Conservation (phyloP, 2,888 invertebrate genomes). For the Rosalia funebris region DNA sequence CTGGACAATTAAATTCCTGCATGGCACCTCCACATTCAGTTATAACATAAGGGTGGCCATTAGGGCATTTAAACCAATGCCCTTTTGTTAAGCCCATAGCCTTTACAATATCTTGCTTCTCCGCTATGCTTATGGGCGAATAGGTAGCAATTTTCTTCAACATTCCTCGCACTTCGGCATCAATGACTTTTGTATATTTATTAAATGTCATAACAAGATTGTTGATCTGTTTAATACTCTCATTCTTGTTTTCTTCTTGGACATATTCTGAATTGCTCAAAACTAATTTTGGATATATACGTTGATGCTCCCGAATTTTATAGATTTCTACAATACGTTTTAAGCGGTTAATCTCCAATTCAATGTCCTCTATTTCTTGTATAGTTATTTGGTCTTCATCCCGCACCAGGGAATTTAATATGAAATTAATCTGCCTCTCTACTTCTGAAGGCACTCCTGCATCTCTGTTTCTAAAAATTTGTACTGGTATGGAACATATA, state of each 20-base stretch:
- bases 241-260: no score
- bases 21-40: constrained; percentile 23
- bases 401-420: constrained; percentile 39
- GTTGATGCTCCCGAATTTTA: no score
- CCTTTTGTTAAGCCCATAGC: constrained; percentile 70
- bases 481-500: background rate
- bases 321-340: constrained; percentile 44
- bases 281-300: background rate
- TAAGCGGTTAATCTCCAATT: constrained; percentile 54
- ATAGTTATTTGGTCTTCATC: constrained; percentile 48
- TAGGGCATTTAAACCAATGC: constrained; percentile 68
- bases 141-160: background rate
- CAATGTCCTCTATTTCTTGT: constrained; percentile 56
- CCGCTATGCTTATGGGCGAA: constrained; percentile 12
- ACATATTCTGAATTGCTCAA: background rate
- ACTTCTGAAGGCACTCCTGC: background rate
- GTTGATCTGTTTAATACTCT: no score
- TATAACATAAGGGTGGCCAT: constrained; percentile 22
- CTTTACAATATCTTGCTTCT: background rate
- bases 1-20: constrained; percentile 9
- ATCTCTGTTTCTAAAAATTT: no score
- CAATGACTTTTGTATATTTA: background rate
- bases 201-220: background rate
- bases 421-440: constrained; percentile 41
- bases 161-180: background rate